Evolutionary conservation across 2,888 invertebrate species (phyloP).

Genomic region (Drosophila anomalata): DNA sequence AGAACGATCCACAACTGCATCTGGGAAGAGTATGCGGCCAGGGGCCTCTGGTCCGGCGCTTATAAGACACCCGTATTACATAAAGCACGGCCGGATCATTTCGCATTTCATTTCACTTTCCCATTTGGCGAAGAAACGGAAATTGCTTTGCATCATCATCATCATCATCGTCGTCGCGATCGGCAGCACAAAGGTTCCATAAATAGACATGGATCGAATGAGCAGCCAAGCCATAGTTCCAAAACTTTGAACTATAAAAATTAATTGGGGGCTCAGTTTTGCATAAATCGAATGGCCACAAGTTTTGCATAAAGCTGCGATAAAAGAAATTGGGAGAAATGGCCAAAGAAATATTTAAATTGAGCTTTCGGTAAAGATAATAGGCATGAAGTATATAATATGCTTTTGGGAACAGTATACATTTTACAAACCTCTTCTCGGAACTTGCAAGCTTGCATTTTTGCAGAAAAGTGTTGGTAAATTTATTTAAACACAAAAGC

Average conservation of each 20-base stretch:
- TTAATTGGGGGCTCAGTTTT: constrained; percentile 58
- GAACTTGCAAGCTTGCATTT: not conserved
- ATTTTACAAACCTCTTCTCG: not conserved
- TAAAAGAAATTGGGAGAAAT: not conserved
- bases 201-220: constrained; percentile 25
- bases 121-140: constrained; percentile 40
- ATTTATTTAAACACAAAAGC: no score
- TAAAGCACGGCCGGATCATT: constrained; percentile 22
- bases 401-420: not conserved
- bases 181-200: constrained; percentile 30
- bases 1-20: constrained; percentile 36
- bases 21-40: constrained; percentile 47
- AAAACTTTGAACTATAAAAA: constrained; percentile 56
- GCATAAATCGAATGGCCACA: constrained; percentile 39
- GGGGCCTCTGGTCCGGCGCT: constrained; percentile 51
- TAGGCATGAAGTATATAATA: not conserved
- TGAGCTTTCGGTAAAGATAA: not conserved
- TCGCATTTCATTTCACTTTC: constrained; percentile 63
- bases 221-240: not conserved
- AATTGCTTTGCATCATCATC: constrained; percentile 67
- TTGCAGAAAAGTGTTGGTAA: not conserved
- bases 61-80: constrained; percentile 61
- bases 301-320: constrained; percentile 44
- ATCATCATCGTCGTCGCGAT: not conserved
- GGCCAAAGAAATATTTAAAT: not conserved